Base-by-base conservation (phyloP, 2,888 invertebrate genomes). In the Frankliniella fusca region DNA sequence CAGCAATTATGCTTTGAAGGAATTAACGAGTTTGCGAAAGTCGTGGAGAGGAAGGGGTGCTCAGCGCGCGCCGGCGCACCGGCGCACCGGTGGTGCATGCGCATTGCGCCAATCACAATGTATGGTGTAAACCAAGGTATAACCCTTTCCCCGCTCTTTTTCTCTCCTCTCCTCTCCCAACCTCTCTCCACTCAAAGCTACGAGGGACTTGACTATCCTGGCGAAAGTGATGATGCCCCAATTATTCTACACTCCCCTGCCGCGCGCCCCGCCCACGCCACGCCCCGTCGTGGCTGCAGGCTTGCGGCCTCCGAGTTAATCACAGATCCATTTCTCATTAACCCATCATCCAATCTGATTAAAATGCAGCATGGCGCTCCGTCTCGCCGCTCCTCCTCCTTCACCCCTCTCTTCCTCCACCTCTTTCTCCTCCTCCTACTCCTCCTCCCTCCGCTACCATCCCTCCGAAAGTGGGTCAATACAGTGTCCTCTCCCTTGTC, bases 301-400 rank as follows among this genome's bases (percentile, higher is more conserved):
- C 38, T 38, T 38, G 38, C 38, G 38, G 38, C 38, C 23, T 27
- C 23, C 23, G 27, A 76, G 70, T 76, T 76, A 76, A 76, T 76
- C 70, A 76, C 27, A 76, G 70, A 76, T 76, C 70, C 70, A 76
- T 76, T 27, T 76, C 70, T 76, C 70, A 76, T 76, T 76, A 76
- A 76, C 70, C 70, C 70, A 27, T 76, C 70, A 76, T 27, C 70
- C 70, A 76, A 27, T 76, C 70, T 54, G 54, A 54, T 49, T 81
- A 81, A 81, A 49, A 81, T 81, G 61, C 38, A 54, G 38, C 81
- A 23, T 7, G 70, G 54, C 38, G 48, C 20, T 18, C 80, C 18
- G 80, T 23, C 82, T 70, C 80, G 28, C 81, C 83, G 54, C 83
- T 70, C 82, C 80, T 28, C 82, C 38, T 28, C 81, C 49, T 49